These are phyloP conservation scores for Tachysurus vachellii DNA, from an alignment of 2,113 vertebrate genomes.

Conservation along the genomic window DNA sequence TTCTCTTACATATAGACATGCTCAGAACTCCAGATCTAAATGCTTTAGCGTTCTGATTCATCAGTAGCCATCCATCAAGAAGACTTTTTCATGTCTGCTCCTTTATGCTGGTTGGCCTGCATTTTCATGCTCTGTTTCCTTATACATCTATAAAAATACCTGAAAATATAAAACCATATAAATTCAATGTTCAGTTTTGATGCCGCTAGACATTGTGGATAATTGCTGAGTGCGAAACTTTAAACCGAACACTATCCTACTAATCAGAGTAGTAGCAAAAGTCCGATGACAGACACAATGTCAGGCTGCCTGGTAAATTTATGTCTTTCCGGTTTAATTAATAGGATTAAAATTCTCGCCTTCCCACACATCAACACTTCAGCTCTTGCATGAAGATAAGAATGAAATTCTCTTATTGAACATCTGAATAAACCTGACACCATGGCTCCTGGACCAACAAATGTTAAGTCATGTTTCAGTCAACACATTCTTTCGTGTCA, in stretches of 20 bases:
- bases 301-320: conserved; percentile 14
- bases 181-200: not conserved
- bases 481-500: conserved; percentile 20
- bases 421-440: conserved; percentile 16
- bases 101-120: not conserved
- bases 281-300: conserved; percentile 19
- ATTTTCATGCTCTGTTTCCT: not conserved
- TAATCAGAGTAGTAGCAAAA: not conserved
- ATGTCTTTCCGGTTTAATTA: conserved; percentile 41
- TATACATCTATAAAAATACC: not conserved
- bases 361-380: conserved; percentile 33
- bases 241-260: conserved; percentile 1
- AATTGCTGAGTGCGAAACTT: not conserved
- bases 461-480: conserved; percentile 20
- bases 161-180: not conserved
- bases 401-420: conserved; percentile 34
- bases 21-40: too few species aligned
- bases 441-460: conserved; percentile 17
- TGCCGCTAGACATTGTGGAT: not conserved
- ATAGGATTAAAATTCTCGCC: conserved; percentile 26
- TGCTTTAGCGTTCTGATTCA: not conserved
- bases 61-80: not conserved
- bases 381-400: conserved; percentile 8
- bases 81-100: not conserved
- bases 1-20: not conserved